A percentile compares a stretch with the other conserved stretches of the same genome.
phyloP scores from a whole-genome alignment of 2,888 invertebrate species.

The Dicycla oo region DNA sequence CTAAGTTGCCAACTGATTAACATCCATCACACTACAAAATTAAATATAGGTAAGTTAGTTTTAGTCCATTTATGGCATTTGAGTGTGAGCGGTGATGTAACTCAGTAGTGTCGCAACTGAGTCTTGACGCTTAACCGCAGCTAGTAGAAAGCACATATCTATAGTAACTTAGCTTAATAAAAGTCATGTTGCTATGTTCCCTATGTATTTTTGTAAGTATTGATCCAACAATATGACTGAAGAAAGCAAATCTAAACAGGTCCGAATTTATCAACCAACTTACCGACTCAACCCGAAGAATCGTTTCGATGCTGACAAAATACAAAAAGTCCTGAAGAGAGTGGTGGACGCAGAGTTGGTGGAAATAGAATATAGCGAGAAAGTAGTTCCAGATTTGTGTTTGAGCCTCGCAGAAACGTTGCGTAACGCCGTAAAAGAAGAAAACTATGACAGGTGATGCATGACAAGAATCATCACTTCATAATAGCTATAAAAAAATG shows the following conservation, averaged over 20 bases:
- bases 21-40: not conserved
- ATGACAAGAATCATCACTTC: conserved; percentile 20
- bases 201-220: conserved; percentile 64
- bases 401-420: conserved; percentile 91
- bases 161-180: no score
- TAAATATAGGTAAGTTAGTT: no score
- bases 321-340: conserved; percentile 90
- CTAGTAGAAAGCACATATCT: not conserved
- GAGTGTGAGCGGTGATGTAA: not conserved
- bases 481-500: no score
- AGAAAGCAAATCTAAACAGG: conserved; percentile 74
- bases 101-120: not conserved
- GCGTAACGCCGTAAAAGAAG: conserved; percentile 91
- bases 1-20: not conserved
- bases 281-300: conserved; percentile 92
- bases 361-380: conserved; percentile 91
- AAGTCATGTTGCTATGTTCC: conserved; percentile 30
- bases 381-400: conserved; percentile 89
- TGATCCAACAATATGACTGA: conserved; percentile 81
- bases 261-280: conserved; percentile 91
- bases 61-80: no score
- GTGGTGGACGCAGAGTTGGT: conserved; percentile 91
- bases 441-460: conserved; percentile 92
- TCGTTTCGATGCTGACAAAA: conserved; percentile 91
- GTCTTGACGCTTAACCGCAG: not conserved